Base-by-base conservation (phyloP, 92 coral and sea anemone genomes). In the Blastomussa wellsi region DNA sequence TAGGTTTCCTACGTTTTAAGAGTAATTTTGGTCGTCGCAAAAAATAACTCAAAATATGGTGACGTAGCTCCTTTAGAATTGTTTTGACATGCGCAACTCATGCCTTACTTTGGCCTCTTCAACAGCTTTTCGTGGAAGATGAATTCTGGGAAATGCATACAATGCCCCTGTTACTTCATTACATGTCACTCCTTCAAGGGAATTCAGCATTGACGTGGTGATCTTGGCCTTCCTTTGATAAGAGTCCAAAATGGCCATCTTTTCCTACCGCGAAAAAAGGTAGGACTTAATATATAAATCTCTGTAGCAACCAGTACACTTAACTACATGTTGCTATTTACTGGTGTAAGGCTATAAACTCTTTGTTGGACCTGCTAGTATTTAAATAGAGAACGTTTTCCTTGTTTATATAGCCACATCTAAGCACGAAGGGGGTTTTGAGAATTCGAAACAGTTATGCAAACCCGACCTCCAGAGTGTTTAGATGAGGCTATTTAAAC, bases 61-160 rank as follows among this genome's bases (percentile, higher is more conserved):
- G n/a, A n/a, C n/a, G n/a, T n/a, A n/a, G n/a, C n/a, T n/a, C n/a
- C 6, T 55, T 55, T 20, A 55, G 7, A 3, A 57, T 1, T 35
- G 3, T 10, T 10, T 28, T 36, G 44, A 36, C 44, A 70, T 19
- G 2, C 0, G 44, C 44, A 70, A 3, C 68, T 16, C 15, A 36
- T 14, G 33, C 72, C 44, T 78, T 57, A 90, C 97, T 94, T 93
- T 87, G 2, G 98, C 98, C 70, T 85, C 92, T 47, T 90, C 90
- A 42, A 95, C 79, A 39, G 92, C 98, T 60, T 87, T 95, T 32
- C 51, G 88, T 29, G 98, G 98, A 47, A 95, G 91, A 53, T 69
- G 39, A 64, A 94, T 48, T 37, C 88, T 93, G 59, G 98, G 95
- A 35, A 92, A 92, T 4, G 94, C 98, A 75, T 94, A 94, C 95